Base-by-base conservation (phyloP, 2,113 vertebrate genomes). In the Acanthochromis polyacanthus region DNA sequence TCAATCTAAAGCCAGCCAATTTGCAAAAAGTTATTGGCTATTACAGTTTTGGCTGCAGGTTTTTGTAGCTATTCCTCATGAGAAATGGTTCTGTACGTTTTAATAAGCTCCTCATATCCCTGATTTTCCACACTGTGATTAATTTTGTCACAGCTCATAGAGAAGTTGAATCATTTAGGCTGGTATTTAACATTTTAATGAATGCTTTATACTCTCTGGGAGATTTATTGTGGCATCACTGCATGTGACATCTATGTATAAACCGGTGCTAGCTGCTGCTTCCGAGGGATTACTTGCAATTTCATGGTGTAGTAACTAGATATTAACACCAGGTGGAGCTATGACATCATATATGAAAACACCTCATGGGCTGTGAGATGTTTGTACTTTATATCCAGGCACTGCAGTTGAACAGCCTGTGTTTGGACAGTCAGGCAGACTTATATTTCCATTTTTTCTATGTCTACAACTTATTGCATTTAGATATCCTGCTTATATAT, bases 121-220 rank as follows among this genome's bases (percentile, higher is more conserved):
- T 30, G 68, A 91, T 90, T 88, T 56, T 64, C 74, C 84, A 87
- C 86, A 52, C 52, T 75, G 80, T 80, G 87, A 88, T 91, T 89
- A 59, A 88, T 89, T 89, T 85, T 23, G 86, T 89, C 82, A 85
- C 83, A 87, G 80, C 66, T 83, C 69, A 73, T 75, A 74, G 53
- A 86, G 53, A 72, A 78, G 71, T 80, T 78, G 73, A 81, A 73
- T 86, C 68, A 45, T 90, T 82, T 64, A 71, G 70, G 62, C 75
- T 43, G 50, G 67, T 72, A 63, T 89, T 89, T 78, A 88, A 85
- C 62, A 72, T 83, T 90, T 82, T 84, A 88, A 93, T 91, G 71
- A 73, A 76, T n/a, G 69, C 60, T 80, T 80, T 71, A 61, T 75
- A 46, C 60, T 87, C 61, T 78, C 11, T 10, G 67, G 22, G 71